Percentiles rank a stretch among this genome's conserved stretches.
phyloP scores from a whole-genome alignment of 2,797 vertebrate species.

The Tapera naevia region DNA sequence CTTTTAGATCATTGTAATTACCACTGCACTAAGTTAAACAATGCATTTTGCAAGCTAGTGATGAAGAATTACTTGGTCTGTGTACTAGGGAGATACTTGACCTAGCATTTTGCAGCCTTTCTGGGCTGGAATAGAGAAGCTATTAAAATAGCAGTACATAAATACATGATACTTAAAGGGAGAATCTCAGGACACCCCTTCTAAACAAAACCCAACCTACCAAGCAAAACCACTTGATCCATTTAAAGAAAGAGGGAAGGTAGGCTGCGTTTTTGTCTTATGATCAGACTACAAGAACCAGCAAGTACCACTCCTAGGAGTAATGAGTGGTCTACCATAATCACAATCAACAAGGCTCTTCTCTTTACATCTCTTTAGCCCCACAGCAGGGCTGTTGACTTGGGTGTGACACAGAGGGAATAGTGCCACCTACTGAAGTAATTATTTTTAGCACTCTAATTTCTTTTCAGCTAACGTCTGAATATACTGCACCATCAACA shows the following conservation, averaged over 20 bases:
- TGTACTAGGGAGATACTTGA: neutral
- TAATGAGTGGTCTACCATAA: neutral
- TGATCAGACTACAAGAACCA: neutral
- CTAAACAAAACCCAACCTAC: neutral
- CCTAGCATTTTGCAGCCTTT: neutral
- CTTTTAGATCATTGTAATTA: neutral
- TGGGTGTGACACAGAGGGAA: conserved; percentile 37
- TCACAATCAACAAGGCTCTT: neutral
- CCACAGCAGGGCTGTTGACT: neutral
- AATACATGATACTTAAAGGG: neutral
- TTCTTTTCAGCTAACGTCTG: neutral
- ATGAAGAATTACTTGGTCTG: neutral
- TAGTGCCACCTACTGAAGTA: conserved; percentile 65
- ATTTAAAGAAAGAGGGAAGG: neutral
- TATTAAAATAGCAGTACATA: conserved; percentile 1
- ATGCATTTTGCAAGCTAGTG: neutral
- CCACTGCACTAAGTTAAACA: neutral
- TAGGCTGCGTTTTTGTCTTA: neutral
- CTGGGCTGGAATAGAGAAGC: neutral
- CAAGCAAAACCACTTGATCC: neutral
- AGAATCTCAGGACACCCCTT: neutral
- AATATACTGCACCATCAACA: neutral
- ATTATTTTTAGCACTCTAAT: neutral
- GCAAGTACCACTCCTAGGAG: neutral
- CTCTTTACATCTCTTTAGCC: neutral